Base-by-base conservation (phyloP, 2,888 invertebrate species). In the Cyrtodaria siliqua region DNA sequence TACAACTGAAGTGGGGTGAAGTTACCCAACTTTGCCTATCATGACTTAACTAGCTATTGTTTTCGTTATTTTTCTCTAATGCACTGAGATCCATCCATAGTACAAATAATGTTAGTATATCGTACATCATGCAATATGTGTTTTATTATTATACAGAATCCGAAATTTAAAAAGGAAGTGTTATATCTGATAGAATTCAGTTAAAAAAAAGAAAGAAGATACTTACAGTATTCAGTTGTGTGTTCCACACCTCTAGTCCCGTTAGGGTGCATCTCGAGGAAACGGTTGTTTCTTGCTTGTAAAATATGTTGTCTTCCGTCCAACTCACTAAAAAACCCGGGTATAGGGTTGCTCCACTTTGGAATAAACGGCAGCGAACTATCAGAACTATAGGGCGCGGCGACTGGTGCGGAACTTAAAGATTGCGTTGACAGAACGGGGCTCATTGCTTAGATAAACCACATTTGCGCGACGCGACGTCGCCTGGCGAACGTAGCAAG, bases 381-480 rank as follows among this genome's bases (percentile, higher is more conserved):
- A 9, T 16, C 44, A 9, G 44, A 44, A 44, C 44, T 16, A 44
- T 6, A 44, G 23, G 64, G 42, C 26, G 44, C 26, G 47, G 57
- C 29, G 47, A 50, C 29, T 49, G 67, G 52, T 62, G 60, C 59
- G 57, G 59, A 49, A 62, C 55, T 50, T 26, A 33, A 38, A 55
- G 44, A 29, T n/a, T n/a, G n/a, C 53, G 52, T 29, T 20, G 64
- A 18, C 23, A 42, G n/a, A 27, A 56, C 61, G 64, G 75, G 75
- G 77, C 64, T 78, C 81, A 81, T 81, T 57, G 62, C 81, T 81
- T 64, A 78, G n/a, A 38, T n/a, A 53, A 50, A 67, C 72, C 69
- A 66, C 81, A 78, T 81, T 50, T 68, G 70, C 59, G 76, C 64
- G 60, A 47, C 72, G 47, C 26, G 38, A 16, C 67, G 76, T 56